Percentiles rank a stretch among this genome's conserved stretches.
Conservation (phyloP, 2,113 vertebrate genomes). For the Opisthocomus hoazin region DNA sequence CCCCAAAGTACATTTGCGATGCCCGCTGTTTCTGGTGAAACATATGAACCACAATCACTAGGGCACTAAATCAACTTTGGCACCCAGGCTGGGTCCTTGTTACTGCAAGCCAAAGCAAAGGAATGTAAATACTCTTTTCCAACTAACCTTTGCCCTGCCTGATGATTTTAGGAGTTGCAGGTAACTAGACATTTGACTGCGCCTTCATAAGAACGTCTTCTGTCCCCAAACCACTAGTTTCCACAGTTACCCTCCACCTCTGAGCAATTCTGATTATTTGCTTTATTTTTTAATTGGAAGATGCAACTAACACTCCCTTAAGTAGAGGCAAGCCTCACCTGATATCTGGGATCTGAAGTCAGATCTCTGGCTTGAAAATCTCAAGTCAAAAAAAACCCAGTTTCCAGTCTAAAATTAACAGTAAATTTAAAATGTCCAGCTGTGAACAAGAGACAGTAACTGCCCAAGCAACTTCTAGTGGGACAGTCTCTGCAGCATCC, state of each 20-base stretch:
- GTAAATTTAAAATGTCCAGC: not conserved
- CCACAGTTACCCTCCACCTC: not conserved
- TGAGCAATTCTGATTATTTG: not conserved
- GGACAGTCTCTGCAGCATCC: not conserved
- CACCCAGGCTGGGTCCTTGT: not conserved
- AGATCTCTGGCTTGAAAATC: not conserved
- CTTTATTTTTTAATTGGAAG: not conserved
- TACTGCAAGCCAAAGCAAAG: not conserved
- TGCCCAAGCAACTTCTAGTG: not conserved
- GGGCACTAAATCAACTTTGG: not conserved
- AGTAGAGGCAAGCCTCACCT: not conserved
- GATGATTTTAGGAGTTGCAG: not conserved
- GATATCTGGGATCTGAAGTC: not conserved
- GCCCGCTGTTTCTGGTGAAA: not conserved
- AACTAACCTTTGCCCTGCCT: not conserved
- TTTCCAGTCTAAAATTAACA: not conserved
- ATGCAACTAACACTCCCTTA: not conserved
- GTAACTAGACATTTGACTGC: not conserved
- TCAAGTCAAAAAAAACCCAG: not conserved
- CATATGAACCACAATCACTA: not conserved
- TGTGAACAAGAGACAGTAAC: not conserved
- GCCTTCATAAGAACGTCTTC: not conserved
- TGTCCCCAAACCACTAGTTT: not conserved
- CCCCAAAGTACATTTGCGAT: not conserved
- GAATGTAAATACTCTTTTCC: not conserved